Evolutionary conservation across 2,797 vertebrate species (phyloP).

Genomic region (Melanitta fusca): DNA sequence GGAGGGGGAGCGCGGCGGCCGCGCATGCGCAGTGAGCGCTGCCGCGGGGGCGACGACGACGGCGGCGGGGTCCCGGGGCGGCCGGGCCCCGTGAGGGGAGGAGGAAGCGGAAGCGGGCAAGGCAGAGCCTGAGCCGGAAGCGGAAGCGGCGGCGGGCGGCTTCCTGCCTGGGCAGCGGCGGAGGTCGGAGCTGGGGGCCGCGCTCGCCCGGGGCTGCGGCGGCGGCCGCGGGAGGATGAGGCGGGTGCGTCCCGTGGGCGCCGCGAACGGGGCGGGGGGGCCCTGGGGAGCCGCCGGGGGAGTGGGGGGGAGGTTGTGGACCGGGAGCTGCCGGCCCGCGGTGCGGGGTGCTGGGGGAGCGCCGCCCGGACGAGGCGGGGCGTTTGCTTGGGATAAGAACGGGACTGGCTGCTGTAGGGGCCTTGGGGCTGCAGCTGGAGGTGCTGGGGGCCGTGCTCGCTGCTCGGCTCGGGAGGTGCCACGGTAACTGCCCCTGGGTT

Average conservation of each 20-base stretch:
- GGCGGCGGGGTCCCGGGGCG: too few species aligned
- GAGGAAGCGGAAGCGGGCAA: background rate
- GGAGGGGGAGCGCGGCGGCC: too few species aligned
- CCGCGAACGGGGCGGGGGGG: too few species aligned
- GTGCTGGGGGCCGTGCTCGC: background rate
- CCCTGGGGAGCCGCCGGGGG: background rate
- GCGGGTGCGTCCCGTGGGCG: slow-evolving; percentile 9
- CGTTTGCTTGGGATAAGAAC: background rate
- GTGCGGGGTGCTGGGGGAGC: too few species aligned
- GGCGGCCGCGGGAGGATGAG: slow-evolving; percentile 24
- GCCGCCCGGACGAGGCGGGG: too few species aligned
- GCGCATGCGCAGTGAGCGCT: background rate
- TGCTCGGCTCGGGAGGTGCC: background rate
- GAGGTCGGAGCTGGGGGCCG: background rate
- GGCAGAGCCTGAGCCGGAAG: background rate
- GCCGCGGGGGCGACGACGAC: background rate
- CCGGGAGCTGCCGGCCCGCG: background rate
- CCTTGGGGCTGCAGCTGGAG: too few species aligned
- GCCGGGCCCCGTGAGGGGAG: background rate
- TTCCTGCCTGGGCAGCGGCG: background rate
- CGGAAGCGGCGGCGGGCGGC: background rate
- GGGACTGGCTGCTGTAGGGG: background rate
- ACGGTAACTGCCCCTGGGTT: fast-evolving
- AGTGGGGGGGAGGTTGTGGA: background rate
- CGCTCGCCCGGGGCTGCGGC: background rate